Percentiles rank a stretch among this genome's conserved stretches.
Conservation (phyloP, 2,797 vertebrate species). For the Poeciliopsis paucimaculata region DNA sequence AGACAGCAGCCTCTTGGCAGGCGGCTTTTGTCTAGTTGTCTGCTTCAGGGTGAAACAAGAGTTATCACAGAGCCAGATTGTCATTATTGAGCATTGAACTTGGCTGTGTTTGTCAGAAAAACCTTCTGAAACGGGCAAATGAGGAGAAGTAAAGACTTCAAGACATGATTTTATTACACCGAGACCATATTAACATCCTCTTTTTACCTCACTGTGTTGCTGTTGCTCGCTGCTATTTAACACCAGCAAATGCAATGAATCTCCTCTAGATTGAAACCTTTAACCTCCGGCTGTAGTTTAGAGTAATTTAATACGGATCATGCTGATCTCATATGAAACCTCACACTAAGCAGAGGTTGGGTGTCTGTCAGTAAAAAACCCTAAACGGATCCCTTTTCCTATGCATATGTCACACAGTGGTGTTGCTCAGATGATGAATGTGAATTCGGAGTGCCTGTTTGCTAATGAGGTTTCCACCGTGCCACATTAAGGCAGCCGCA, state of each 20-base stretch:
- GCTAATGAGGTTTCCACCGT: slow-evolving; percentile 74
- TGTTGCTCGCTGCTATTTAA: slow-evolving; percentile 37
- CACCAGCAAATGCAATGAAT: slow-evolving; percentile 41
- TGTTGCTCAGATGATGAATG: slow-evolving; percentile 51
- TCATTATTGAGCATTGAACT: slow-evolving; percentile 32
- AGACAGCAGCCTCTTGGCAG: slow-evolving; percentile 8
- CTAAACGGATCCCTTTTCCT: slow-evolving; percentile 21
- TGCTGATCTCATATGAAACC: slow-evolving; percentile 26
- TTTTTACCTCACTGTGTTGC: slow-evolving; percentile 27
- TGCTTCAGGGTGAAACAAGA: slow-evolving; percentile 21
- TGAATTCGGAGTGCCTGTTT: slow-evolving; percentile 55
- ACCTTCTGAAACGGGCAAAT: neutral
- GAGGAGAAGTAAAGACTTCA: slow-evolving; percentile 11
- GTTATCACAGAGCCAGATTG: slow-evolving; percentile 30
- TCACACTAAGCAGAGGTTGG: slow-evolving; percentile 9
- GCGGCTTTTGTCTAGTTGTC: slow-evolving; percentile 16
- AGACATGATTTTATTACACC: slow-evolving; percentile 28
- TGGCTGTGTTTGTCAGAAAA: slow-evolving; percentile 12
- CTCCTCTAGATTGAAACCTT: slow-evolving; percentile 36
- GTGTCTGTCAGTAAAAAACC: slow-evolving; percentile 22
- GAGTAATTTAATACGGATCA: slow-evolving; percentile 19
- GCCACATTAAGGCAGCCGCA: slow-evolving; percentile 65
- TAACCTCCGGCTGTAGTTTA: slow-evolving; percentile 43
- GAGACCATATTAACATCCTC: slow-evolving; percentile 15
- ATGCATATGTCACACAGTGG: slow-evolving; percentile 44